These are phyloP conservation scores for Luffia ferchaultella DNA, from an alignment of 2,888 invertebrate species.

Conservation along the genomic window DNA sequence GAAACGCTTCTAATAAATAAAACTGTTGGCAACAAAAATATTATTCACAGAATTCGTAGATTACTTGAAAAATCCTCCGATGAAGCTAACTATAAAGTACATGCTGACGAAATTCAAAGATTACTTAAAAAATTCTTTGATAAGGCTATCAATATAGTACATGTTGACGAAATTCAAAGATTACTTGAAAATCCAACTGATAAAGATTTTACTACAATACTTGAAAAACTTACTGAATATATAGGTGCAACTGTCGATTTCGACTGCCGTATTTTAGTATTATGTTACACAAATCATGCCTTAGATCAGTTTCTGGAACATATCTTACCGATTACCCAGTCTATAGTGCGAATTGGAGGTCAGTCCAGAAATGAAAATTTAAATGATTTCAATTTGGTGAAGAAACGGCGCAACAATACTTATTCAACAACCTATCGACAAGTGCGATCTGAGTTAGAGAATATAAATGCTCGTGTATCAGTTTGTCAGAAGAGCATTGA, in stretches of 20 bases:
- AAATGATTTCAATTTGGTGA: neutral
- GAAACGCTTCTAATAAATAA: constrained; percentile 69
- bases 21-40: too few species aligned
- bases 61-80: too few species aligned
- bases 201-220: constrained; percentile 11
- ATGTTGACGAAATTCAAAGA: too few species aligned
- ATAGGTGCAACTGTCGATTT: constrained; percentile 10
- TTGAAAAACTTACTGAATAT: constrained; percentile 25
- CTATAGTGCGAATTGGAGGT: constrained; percentile 74
- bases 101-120: too few species aligned
- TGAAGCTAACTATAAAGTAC: too few species aligned
- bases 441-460: neutral
- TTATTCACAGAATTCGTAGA: too few species aligned
- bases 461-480: neutral
- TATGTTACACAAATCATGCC: constrained; percentile 87
- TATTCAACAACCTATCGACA: neutral
- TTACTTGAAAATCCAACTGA: too few species aligned
- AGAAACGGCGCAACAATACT: neutral
- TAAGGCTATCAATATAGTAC: too few species aligned
- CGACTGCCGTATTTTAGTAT: constrained; percentile 69
- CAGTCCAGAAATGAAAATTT: constrained; percentile 63
- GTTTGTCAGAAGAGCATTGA: neutral
- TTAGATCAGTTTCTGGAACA: constrained; percentile 85
- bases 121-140: too few species aligned
- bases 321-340: constrained; percentile 60